Conservation (phyloP, 2,797 vertebrate genomes). For the Falco berigora region DNA sequence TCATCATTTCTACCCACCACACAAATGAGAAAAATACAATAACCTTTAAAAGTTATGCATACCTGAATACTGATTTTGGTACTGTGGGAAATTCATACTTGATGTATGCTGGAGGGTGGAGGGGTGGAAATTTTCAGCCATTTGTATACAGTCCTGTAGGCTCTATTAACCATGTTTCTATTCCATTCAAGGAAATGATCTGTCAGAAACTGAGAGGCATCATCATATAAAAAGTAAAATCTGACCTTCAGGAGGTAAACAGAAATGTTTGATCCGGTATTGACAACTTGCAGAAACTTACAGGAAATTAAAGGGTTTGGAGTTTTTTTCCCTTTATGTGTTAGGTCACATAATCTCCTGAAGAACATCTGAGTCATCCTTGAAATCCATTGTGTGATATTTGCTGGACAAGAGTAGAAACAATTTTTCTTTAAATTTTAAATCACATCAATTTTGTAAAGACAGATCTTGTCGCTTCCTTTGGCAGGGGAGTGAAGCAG, state of each 20-base stretch:
- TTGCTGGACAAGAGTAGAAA: background rate
- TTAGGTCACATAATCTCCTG: background rate
- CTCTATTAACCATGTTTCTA: background rate
- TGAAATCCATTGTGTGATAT: background rate
- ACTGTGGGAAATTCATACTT: background rate
- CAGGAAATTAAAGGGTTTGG: background rate
- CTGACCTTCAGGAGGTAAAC: conserved; percentile 21
- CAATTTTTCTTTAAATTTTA: background rate
- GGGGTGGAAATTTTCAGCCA: background rate
- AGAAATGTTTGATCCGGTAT: background rate
- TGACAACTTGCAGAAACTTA: background rate
- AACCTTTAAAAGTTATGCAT: background rate
- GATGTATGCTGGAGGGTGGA: background rate
- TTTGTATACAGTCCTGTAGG: background rate
- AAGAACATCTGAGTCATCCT: background rate
- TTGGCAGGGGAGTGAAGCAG: background rate
- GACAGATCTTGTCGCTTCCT: background rate
- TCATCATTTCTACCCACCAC: background rate
- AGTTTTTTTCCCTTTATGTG: background rate
- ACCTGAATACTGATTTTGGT: background rate
- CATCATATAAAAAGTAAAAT: conserved; percentile 25
- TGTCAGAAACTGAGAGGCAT: background rate
- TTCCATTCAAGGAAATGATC: conserved; percentile 11
- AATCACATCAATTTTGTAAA: background rate
- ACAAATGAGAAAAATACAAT: background rate